These are phyloP conservation scores for Synergus japonicus DNA, from an alignment of 2,888 invertebrate genomes.

Conservation along the genomic window DNA sequence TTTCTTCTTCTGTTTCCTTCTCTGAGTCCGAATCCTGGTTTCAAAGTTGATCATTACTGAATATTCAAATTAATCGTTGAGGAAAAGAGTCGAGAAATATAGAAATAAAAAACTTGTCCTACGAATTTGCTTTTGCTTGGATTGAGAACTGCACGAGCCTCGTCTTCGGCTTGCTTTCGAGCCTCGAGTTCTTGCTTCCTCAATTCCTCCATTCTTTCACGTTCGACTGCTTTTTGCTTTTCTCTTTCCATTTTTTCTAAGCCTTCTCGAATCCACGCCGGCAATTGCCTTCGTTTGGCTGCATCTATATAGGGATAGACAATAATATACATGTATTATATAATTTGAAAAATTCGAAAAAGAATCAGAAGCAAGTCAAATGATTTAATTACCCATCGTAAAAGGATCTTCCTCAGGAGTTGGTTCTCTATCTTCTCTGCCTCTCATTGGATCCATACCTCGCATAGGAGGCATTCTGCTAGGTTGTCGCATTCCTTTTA, in stretches of 20 bases:
- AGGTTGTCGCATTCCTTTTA: constrained; percentile 71
- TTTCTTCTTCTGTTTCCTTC: constrained; percentile 71
- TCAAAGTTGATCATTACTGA: background rate
- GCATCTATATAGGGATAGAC: constrained; percentile 80
- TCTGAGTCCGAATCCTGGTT: constrained; percentile 78
- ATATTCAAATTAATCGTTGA: background rate
- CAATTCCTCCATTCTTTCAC: constrained; percentile 84
- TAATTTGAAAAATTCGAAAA: constrained; percentile 28
- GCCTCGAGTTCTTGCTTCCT: constrained; percentile 81
- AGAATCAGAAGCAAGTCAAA: background rate
- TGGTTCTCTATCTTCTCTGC: constrained; percentile 72
- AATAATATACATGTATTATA: background rate
- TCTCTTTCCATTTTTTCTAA: constrained; percentile 98
- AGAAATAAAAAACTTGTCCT: constrained; percentile 64
- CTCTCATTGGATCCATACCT: constrained; percentile 65
- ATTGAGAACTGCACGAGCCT: constrained; percentile 76
- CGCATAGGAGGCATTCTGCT: constrained; percentile 68
- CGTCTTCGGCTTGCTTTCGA: constrained; percentile 79
- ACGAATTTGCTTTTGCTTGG: constrained; percentile 82
- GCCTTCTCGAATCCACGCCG: constrained; percentile 99
- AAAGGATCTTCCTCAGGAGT: constrained; percentile 74
- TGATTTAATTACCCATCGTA: constrained; percentile 68
- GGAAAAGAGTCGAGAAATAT: background rate
- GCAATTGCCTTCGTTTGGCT: constrained; percentile 91
- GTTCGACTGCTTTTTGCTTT: constrained; percentile 91